Conservation (phyloP, 2,797 vertebrate genomes). For the Cossypha polioptera region DNA sequence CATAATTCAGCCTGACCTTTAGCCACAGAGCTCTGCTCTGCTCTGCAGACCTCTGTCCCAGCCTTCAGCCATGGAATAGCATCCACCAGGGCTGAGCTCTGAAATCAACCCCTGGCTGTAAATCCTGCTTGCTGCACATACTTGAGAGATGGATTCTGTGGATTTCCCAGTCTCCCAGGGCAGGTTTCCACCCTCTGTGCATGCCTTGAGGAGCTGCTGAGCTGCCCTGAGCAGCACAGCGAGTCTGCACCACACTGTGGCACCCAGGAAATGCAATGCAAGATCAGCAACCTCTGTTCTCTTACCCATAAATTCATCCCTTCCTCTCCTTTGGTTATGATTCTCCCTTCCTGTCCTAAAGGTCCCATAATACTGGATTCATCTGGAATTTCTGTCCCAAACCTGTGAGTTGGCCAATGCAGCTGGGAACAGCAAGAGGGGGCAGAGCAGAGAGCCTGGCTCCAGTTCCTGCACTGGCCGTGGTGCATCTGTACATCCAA, state of each 20-base stretch:
- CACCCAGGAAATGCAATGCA: neutral
- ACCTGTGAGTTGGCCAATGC: neutral
- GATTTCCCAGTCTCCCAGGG: neutral
- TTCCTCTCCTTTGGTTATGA: neutral
- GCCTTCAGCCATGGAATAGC: neutral
- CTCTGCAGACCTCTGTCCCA: neutral
- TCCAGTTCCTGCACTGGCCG: neutral
- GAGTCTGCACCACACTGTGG: fast-evolving
- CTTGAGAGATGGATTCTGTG: neutral
- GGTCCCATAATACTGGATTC: fast-evolving
- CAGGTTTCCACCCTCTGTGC: neutral
- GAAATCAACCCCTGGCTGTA: neutral
- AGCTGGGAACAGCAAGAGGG: neutral
- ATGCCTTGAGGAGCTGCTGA: neutral
- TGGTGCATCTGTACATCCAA: fast-evolving
- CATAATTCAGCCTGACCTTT: neutral
- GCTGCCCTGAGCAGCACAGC: neutral
- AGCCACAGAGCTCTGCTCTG: neutral
- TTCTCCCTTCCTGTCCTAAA: neutral
- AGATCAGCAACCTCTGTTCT: neutral
- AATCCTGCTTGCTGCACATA: neutral
- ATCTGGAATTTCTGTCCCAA: neutral
- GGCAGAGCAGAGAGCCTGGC: neutral
- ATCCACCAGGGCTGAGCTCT: neutral
- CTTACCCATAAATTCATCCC: neutral